Conservation (phyloP, 2,797 vertebrate genomes). For the Eulemur rubriventer region DNA sequence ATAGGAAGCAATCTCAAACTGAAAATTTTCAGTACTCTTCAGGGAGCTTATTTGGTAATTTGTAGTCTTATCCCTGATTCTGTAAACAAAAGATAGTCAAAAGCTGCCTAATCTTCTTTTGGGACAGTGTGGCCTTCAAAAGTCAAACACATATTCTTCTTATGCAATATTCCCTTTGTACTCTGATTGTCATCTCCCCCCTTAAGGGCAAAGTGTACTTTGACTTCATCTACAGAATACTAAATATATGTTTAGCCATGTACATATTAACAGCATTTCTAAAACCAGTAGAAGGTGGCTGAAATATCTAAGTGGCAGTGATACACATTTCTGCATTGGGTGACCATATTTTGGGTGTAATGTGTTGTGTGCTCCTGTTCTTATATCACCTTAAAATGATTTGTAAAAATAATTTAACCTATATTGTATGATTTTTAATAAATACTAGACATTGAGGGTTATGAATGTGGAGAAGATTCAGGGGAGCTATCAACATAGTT, state of each 20-base stretch:
- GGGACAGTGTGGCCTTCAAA: conserved; percentile 40
- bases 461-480: neutral
- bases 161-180: conserved; percentile 12
- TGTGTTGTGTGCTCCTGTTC: neutral
- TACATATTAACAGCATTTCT: conserved; percentile 5
- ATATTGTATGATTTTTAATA: neutral
- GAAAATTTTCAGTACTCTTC: neutral
- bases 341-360: neutral
- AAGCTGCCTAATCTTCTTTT: conserved; percentile 15
- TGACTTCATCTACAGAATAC: conserved; percentile 10
- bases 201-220: neutral
- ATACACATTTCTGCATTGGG: neutral
- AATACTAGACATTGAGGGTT: conserved; percentile 18
- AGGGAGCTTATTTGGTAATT: conserved; percentile 31
- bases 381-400: conserved; percentile 11
- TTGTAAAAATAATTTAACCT: neutral
- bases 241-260: neutral
- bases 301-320: neutral
- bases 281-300: neutral
- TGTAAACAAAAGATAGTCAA: conserved; percentile 42
- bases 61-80: conserved; percentile 25
- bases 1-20: neutral
- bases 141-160: neutral
- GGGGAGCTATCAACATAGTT: neutral
- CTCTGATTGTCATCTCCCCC: neutral